These are phyloP conservation scores for Hirtodrosophila histrioides DNA, from an alignment of 2,888 invertebrate species.

Conservation along the genomic window DNA sequence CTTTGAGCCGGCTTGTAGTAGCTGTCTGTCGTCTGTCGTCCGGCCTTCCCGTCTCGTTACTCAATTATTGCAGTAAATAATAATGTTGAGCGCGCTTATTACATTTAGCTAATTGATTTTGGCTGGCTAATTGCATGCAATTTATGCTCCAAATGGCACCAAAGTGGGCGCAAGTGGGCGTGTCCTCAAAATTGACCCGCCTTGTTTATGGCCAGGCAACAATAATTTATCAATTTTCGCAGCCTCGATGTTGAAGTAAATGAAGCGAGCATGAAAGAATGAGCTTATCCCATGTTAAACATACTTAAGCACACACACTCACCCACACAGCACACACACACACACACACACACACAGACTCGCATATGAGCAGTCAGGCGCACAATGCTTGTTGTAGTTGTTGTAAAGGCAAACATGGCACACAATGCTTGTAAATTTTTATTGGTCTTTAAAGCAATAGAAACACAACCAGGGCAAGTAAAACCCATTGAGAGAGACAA, in stretches of 20 bases:
- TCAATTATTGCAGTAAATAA: slow-evolving; percentile 62
- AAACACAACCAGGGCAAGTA: slow-evolving; percentile 15
- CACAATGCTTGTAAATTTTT: slow-evolving; percentile 58
- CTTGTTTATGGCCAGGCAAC: slow-evolving; percentile 8
- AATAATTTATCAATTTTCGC: slow-evolving; percentile 78
- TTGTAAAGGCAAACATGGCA: slow-evolving; percentile 29
- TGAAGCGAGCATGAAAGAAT: slow-evolving; percentile 61
- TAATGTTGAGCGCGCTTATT: slow-evolving; percentile 62
- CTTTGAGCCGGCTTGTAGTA: neutral
- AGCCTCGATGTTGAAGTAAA: slow-evolving; percentile 52
- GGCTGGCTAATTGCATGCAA: slow-evolving; percentile 70
- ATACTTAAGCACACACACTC: slow-evolving; percentile 59
- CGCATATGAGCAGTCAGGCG: slow-evolving; percentile 11
- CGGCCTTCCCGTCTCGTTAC: slow-evolving; percentile 23
- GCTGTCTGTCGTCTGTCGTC: no score
- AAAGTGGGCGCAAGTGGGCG: slow-evolving; percentile 13
- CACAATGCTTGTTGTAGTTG: slow-evolving; percentile 3
- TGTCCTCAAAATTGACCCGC: slow-evolving; percentile 1
- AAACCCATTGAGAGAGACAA: neutral
- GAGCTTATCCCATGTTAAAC: slow-evolving; percentile 75
- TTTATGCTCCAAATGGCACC: slow-evolving; percentile 35
- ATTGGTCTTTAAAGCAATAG: slow-evolving; percentile 68
- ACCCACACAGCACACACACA: slow-evolving; percentile 26
- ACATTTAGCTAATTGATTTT: slow-evolving; percentile 71
- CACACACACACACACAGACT: slow-evolving; percentile 5